Base-by-base conservation (phyloP, 2,797 vertebrate genomes). In the Rhabdophis nuchalis region DNA sequence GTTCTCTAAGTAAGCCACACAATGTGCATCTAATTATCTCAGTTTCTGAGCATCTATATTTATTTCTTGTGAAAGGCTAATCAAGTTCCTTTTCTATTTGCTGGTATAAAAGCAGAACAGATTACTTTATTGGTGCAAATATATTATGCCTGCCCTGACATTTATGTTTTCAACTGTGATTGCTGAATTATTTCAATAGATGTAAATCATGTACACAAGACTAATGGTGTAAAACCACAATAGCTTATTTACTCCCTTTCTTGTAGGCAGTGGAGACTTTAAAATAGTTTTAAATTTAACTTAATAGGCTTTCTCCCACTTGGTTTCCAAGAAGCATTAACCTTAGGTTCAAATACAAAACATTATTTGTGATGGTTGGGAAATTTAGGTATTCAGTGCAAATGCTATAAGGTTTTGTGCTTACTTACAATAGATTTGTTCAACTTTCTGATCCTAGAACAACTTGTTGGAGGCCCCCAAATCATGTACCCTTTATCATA, bases 131-230 rank as follows among this genome's bases (percentile, higher is more conserved):
- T 96, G 95, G 95, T 92, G 11, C 93, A 95, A 91, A 94, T 97
- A 96, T 94, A 96, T 97, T 97, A 96, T 29, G 92, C 93, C 61
- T 96, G 95, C 94, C 94, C 94, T 97, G 97, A 97, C 97, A 94
- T 97, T 97, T 97, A 97, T 97, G 96, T 95, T 96, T 98, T 96
- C 95, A 32, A 12, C 93, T 86, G 92, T 96, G 96, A 97, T 95
- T 96, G 95, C 96, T 96, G 95, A 96, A 95, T 95, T 95, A 95
- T 96, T 97, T 96, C 94, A 94, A 86, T 95, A 94, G 95, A 96
- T 96, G 95, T 97, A 97, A 97, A 97, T 97, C 97, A 97, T 32
- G 93, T 93, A 93, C 92, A 93, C 90, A 93, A 95, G 96, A 95
- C 91, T 41, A 87, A 88, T 92, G 95, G 93, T 92, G 95, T 95